Evolutionary conservation across 2,113 vertebrate genomes (phyloP), one percentile per base, ranked within the genome.

Genomic region (Gopherus flavomarginatus): DNA sequence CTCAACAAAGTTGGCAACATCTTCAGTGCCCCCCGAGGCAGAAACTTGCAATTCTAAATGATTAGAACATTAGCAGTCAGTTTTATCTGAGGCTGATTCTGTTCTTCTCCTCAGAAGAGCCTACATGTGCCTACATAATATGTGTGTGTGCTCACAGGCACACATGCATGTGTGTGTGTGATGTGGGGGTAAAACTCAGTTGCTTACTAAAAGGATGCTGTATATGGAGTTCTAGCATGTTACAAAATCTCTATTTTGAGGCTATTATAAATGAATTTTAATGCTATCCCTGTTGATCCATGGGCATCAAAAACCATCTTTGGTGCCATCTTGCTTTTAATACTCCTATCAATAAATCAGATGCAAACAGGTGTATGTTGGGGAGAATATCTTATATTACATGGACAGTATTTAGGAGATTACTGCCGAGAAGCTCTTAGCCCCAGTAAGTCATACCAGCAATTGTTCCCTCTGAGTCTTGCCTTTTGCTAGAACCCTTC

Each of bases 31-130:
- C 89, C 96, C 97, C 93, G 96, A 95, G 90, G 97, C 42, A 1
- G 98, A 94, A 90, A 90, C 90, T 57, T 79, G 98, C 16, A 72
- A 97, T 97, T 98, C 98, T 99, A 98, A 98, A 98, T 54, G 97
- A 97, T 98, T 97, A 99, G 98, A 99, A 99, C 94, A 99, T 93
- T 91, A 97, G 97, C 96, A 87, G 98, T 99, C 98, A 98, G 98
- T 98, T 94, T 96, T 94, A 86, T 95, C 92, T 49, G 95, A 85
- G 92, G 54, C 90, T 92, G 93, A 95, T 92, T 95, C 62, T 35
- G 21, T 52, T 84, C 53, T 29, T 82, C 86, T 92, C 90, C 93
- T 95, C 93, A 90, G 89, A 85, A 96, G 91, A 91, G 91, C 86
- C 96, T 94, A 86, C 38, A 12, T 57, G 47, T 53, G 29, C 27